Evolutionary conservation across 2,888 invertebrate genomes (phyloP).

Genomic region (Phanerotoma sp.): DNA sequence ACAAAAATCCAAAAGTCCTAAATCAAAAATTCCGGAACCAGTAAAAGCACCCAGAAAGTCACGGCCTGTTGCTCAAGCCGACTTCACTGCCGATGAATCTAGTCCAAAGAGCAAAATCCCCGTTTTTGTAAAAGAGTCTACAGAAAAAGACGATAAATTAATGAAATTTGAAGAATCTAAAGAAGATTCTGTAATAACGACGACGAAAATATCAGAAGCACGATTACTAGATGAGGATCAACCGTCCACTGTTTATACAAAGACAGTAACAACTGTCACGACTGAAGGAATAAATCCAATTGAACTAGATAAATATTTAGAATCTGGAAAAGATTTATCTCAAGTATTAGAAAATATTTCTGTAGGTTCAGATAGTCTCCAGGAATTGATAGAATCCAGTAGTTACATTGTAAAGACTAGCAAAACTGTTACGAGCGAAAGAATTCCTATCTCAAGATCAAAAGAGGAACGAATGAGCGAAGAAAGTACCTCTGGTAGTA

Average conservation of each 20-base stretch:
- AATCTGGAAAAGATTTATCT: constrained; percentile 23
- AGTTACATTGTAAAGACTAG: constrained; percentile 24
- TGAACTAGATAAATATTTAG: constrained; percentile 29
- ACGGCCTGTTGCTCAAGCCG: too few species aligned
- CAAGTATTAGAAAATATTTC: constrained; percentile 16
- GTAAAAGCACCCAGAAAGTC: constrained; percentile 29
- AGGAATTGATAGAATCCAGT: constrained; percentile 31
- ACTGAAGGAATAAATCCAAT: constrained; percentile 26
- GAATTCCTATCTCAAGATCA: constrained; percentile 24
- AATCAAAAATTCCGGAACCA: constrained; percentile 38
- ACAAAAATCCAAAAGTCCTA: constrained; percentile 32
- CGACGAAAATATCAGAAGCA: background rate
- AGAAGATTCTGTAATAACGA: constrained; percentile 13
- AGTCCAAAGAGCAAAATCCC: too few species aligned
- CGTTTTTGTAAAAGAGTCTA: too few species aligned
- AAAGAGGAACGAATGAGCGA: constrained; percentile 29
- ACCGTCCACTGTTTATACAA: constrained; percentile 22
- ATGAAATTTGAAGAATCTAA: too few species aligned
- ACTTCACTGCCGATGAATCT: too few species aligned
- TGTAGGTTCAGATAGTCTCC: constrained; percentile 31
- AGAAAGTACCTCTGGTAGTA: constrained; percentile 23
- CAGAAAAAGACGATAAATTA: too few species aligned
- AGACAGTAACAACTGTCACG: constrained; percentile 35
- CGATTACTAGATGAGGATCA: constrained; percentile 15
- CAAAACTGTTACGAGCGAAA: constrained; percentile 27